Conservation (phyloP, 2,113 vertebrate genomes). For the Dromaius novaehollandiae region DNA sequence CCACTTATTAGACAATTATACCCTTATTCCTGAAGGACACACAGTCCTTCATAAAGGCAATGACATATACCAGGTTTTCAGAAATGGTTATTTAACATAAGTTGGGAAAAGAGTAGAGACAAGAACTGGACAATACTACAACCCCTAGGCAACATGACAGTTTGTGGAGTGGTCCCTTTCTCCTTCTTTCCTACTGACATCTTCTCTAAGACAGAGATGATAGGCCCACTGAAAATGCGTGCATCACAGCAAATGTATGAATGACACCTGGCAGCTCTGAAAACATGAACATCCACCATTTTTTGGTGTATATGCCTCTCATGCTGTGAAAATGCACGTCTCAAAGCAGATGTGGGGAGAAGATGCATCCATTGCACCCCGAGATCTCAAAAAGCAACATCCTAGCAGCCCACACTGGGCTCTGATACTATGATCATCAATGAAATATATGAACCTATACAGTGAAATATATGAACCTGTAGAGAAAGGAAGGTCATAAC, state of each 20-base stretch:
- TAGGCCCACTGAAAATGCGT: not conserved
- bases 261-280: not conserved
- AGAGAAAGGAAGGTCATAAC: not conserved
- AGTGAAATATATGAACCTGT: not conserved
- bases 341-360: not conserved
- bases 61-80: not conserved
- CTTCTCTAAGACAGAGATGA: not conserved
- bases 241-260: not conserved
- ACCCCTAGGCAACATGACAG: not conserved
- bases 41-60: not conserved
- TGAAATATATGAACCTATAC: not conserved
- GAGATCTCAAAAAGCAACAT: not conserved
- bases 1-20: not conserved
- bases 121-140: not conserved
- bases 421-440: not conserved
- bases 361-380: not conserved
- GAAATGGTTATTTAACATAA: not conserved
- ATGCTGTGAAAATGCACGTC: not conserved
- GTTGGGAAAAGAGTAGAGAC: not conserved
- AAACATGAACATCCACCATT: constrained; percentile 3
- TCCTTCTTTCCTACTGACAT: not conserved
- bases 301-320: not conserved
- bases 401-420: not conserved
- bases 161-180: not conserved
- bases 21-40: not conserved